Percentiles rank a stretch among this genome's conserved stretches.
These are phyloP conservation scores for Amphipoea lucens DNA, from an alignment of 2,888 invertebrate species.

Conservation along the genomic window DNA sequence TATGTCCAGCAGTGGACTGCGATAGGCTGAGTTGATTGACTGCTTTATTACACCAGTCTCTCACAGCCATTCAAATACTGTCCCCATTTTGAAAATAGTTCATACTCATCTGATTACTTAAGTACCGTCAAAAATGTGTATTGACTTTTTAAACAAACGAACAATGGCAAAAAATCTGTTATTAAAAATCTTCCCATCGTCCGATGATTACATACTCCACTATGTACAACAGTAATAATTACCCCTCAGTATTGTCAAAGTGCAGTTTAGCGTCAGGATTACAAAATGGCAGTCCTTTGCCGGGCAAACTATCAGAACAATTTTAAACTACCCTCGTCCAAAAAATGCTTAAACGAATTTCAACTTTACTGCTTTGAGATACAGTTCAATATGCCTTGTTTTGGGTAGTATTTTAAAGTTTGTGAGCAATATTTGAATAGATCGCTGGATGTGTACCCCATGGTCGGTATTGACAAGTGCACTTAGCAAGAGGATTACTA, in stretches of 20 bases:
- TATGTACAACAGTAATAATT: slow-evolving; percentile 66
- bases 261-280: slow-evolving; percentile 82
- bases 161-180: neutral
- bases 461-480: slow-evolving; percentile 85
- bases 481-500: slow-evolving; percentile 84
- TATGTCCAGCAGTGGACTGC: too few species aligned
- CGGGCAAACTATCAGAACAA: slow-evolving; percentile 78
- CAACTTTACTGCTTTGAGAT: slow-evolving; percentile 45
- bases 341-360: slow-evolving; percentile 28
- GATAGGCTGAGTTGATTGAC: too few species aligned
- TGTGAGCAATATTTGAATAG: slow-evolving; percentile 79
- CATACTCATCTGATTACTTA: neutral
- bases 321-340: slow-evolving; percentile 38
- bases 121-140: neutral
- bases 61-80: too few species aligned
- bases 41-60: too few species aligned
- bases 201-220: slow-evolving; percentile 19
- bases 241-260: slow-evolving; percentile 82
- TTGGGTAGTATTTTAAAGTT: slow-evolving; percentile 42
- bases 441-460: slow-evolving; percentile 73
- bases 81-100: too few species aligned
- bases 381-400: slow-evolving; percentile 39
- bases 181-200: slow-evolving; percentile 12
- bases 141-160: neutral
- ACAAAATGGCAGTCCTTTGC: slow-evolving; percentile 83